Conservation (phyloP, 2,797 vertebrate genomes). For the Labeo calbasu region DNA sequence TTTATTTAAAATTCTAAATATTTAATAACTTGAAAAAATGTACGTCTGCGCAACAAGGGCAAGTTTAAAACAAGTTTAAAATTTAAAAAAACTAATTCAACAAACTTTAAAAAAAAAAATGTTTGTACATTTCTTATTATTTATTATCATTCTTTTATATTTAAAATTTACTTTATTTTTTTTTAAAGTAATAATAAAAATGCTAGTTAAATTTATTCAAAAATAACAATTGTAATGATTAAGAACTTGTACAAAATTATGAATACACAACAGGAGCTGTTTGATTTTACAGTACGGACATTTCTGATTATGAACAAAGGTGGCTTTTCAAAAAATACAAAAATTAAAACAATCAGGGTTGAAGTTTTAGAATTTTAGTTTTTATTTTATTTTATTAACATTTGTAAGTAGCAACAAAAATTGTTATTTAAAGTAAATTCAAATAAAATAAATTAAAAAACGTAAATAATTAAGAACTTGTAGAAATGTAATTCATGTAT, state of each 20-base stretch:
- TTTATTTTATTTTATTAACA: not conserved
- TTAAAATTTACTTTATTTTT: not conserved
- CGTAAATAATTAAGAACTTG: not conserved
- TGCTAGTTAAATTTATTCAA: not conserved
- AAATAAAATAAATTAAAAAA: not conserved
- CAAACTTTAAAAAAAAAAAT: too few species aligned
- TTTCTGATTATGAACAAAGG: slow-evolving; percentile 1
- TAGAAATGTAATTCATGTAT: not conserved
- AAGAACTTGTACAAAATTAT: not conserved
- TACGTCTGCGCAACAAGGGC: not conserved
- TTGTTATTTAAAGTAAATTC: not conserved
- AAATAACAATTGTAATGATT: not conserved
- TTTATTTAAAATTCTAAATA: not conserved
- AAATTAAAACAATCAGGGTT: not conserved
- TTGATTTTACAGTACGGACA: not conserved
- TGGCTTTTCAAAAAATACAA: too few species aligned
- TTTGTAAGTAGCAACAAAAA: not conserved
- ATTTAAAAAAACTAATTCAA: not conserved
- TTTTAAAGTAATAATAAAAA: not conserved
- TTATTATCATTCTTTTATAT: not conserved
- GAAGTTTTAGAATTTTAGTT: not conserved
- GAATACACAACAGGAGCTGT: not conserved
- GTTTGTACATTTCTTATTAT: not conserved
- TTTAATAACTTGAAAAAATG: not conserved
- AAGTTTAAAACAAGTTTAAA: not conserved